Percentiles rank a stretch among this genome's conserved stretches.
phyloP scores from a whole-genome alignment of 2,113 vertebrate genomes.

The Anguilla rostrata region DNA sequence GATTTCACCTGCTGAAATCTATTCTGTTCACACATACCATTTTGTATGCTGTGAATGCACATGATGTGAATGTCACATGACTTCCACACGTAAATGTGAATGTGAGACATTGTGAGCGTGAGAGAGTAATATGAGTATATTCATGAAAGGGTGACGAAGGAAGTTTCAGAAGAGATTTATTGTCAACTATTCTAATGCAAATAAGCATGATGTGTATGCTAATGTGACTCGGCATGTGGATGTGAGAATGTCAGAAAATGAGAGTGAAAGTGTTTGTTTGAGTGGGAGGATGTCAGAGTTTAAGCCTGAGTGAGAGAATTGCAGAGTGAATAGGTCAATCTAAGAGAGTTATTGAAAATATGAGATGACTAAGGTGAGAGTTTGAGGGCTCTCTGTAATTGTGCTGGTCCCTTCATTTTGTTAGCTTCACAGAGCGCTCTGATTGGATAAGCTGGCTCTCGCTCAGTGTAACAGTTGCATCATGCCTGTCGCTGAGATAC shows the following conservation, averaged over 20 bases:
- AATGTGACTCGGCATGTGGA: not conserved
- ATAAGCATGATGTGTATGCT: not conserved
- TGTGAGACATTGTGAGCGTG: not conserved
- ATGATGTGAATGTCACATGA: not conserved
- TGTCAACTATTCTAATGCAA: not conserved
- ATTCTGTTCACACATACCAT: not conserved
- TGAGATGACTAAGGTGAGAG: not conserved
- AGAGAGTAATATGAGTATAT: not conserved
- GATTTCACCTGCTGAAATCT: not conserved
- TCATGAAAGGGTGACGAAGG: not conserved
- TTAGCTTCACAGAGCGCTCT: constrained; percentile 25
- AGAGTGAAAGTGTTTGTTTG: too few species aligned
- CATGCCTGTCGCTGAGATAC: constrained; percentile 19
- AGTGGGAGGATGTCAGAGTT: not conserved
- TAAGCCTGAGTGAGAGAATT: too few species aligned
- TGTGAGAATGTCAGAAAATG: not conserved
- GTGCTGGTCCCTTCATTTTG: constrained; percentile 19
- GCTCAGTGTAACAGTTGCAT: constrained; percentile 35
- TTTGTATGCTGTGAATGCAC: not conserved
- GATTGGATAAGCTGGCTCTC: constrained; percentile 29
- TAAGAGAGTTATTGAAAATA: not conserved
- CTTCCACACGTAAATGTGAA: not conserved
- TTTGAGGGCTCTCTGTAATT: not conserved
- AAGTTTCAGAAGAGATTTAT: not conserved
- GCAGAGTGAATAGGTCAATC: not conserved